Conservation (phyloP, 2,113 vertebrate genomes). For the Lophura nycthemera region DNA sequence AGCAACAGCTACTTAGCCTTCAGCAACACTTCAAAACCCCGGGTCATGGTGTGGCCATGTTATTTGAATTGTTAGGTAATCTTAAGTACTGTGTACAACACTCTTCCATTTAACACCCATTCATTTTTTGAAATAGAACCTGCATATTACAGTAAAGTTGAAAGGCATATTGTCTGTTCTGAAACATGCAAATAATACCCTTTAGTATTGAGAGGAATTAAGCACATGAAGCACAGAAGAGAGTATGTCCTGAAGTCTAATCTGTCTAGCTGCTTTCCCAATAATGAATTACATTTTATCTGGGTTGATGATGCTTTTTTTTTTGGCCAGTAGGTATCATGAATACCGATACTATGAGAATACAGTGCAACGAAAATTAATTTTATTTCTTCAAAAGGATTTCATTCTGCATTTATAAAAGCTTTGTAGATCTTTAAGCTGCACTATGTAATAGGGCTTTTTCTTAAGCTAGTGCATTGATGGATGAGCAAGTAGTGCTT, state of each 20-base stretch:
- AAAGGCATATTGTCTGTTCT: not conserved
- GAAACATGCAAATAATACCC: slow-evolving; percentile 36
- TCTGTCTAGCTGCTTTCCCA: not conserved
- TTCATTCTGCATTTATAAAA: not conserved
- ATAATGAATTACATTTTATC: not conserved
- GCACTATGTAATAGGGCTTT: not conserved
- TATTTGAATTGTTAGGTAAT: not conserved
- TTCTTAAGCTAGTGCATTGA: not conserved
- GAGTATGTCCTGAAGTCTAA: not conserved
- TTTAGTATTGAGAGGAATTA: slow-evolving; percentile 14
- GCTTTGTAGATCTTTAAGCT: not conserved
- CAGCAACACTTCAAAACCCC: not conserved
- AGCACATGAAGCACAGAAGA: not conserved
- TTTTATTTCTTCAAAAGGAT: not conserved
- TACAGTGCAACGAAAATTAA: not conserved
- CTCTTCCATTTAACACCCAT: not conserved
- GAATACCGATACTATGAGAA: not conserved
- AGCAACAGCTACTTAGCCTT: not conserved
- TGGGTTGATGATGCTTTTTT: not conserved
- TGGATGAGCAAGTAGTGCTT: slow-evolving; percentile 10
- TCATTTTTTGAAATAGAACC: slow-evolving; percentile 26
- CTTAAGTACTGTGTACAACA: not conserved
- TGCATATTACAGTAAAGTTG: not conserved
- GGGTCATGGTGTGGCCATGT: not conserved
- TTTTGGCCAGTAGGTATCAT: not conserved